Evolutionary conservation across 2,113 vertebrate genomes (phyloP).

Genomic region (Pachypanchax playfairii): DNA sequence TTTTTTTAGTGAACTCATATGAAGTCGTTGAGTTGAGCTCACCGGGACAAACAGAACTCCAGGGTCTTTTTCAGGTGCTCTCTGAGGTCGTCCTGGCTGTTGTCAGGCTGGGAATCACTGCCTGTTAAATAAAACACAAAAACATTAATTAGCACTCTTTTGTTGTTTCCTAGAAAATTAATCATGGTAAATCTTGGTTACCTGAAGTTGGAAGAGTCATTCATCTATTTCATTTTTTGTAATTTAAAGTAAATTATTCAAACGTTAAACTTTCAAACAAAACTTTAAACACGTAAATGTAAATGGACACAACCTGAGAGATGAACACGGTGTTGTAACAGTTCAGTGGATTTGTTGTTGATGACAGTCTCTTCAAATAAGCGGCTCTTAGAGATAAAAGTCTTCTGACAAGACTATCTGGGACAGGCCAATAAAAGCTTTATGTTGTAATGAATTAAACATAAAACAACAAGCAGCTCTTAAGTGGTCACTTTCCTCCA

Average conservation of each 20-base stretch:
- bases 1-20: background rate
- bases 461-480: slow-evolving; percentile 31
- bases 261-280: no score
- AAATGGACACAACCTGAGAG: no score
- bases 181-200: no score
- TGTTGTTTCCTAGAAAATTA: no score
- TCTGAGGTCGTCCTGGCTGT: slow-evolving; percentile 84
- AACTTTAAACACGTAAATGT: no score
- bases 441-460: slow-evolving; percentile 36
- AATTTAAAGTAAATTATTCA: no score
- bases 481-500: background rate
- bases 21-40: no score
- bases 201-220: no score
- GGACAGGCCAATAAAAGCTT: slow-evolving; percentile 11
- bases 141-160: no score
- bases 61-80: slow-evolving; percentile 96
- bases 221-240: no score
- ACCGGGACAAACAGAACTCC: slow-evolving; percentile 98
- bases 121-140: slow-evolving; percentile 17
- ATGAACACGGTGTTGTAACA: background rate
- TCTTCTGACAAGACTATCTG: background rate
- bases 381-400: slow-evolving; percentile 12
- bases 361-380: background rate
- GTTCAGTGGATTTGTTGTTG: background rate
- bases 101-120: slow-evolving; percentile 64